Conservation (phyloP, 2,797 vertebrate species). For the Artibeus lituratus region DNA sequence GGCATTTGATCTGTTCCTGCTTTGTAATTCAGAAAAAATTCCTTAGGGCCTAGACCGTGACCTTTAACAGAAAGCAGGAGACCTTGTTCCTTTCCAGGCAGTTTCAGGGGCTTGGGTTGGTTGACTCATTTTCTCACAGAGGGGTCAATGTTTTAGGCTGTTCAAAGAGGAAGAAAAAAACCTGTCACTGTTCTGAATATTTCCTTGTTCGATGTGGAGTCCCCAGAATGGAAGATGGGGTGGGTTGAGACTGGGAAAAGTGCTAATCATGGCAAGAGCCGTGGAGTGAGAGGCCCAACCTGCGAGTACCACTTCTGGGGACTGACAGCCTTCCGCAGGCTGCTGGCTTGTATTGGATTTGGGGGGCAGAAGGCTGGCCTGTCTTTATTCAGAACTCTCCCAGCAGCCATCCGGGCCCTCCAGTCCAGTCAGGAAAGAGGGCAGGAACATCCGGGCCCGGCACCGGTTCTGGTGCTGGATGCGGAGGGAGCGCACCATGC, state of each 20-base stretch:
- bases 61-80: conserved; percentile 49
- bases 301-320: neutral
- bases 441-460: neutral
- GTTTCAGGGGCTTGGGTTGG: neutral
- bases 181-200: neutral
- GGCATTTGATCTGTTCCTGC: conserved; percentile 61
- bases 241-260: neutral
- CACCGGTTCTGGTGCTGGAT: neutral
- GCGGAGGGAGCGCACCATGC: neutral
- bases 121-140: conserved; percentile 1
- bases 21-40: conserved; percentile 65
- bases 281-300: neutral
- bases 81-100: neutral
- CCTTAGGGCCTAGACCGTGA: conserved; percentile 48
- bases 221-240: neutral
- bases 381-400: neutral
- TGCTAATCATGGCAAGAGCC: rapidly evolving
- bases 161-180: neutral
- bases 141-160: neutral
- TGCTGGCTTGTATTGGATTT: neutral
- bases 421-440: neutral
- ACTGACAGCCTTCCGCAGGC: neutral
- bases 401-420: neutral
- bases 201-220: neutral
- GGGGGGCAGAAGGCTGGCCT: neutral